Conservation (phyloP, 2,797 vertebrate species). For the Choloepus didactylus region DNA sequence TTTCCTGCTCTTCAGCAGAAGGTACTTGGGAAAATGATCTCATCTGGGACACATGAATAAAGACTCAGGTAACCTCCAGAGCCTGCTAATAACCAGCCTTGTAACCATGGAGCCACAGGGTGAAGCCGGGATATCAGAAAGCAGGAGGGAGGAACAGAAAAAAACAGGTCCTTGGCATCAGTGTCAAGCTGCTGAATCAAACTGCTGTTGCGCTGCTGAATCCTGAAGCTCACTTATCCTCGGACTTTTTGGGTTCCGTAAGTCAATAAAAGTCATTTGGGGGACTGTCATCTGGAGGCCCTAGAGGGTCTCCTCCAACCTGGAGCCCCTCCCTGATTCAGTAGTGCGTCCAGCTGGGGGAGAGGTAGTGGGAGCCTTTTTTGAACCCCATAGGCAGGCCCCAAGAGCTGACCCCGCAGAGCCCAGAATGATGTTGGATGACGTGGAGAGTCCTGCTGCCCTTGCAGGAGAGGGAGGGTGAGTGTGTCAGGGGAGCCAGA, state of each 20-base stretch:
- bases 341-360: not conserved
- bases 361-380: not conserved
- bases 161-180: not conserved
- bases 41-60: not conserved
- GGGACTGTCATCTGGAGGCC: not conserved
- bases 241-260: not conserved
- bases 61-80: too few relatives aligned
- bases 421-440: constrained; percentile 15
- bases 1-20: not conserved
- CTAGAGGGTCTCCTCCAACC: not conserved
- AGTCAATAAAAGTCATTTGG: not conserved
- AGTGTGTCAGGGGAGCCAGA: not conserved
- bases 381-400: not conserved
- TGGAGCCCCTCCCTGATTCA: not conserved
- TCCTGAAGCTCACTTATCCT: not conserved
- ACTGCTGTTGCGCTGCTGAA: not conserved
- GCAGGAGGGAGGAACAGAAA: not conserved
- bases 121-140: not conserved
- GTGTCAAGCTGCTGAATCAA: not conserved
- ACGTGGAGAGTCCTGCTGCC: not conserved
- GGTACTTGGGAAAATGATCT: not conserved
- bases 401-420: not conserved
- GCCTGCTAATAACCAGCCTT: not conserved
- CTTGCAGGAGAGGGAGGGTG: not conserved
- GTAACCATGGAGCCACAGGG: not conserved